Conservation (phyloP, 2,113 vertebrate genomes). For the Cryptomyrus ogoouensis region DNA sequence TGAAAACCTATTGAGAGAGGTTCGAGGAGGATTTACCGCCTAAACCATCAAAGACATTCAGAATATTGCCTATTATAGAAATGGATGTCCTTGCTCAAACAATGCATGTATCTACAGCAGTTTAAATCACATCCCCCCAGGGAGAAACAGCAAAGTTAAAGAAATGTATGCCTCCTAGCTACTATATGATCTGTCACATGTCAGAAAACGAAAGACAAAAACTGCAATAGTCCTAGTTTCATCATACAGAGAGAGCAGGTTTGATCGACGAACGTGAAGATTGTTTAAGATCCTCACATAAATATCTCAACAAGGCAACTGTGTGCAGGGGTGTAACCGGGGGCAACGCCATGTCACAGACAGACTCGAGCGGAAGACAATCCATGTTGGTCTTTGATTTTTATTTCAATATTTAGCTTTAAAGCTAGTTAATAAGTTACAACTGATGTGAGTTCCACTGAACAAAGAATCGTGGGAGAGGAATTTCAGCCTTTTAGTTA, state of each 20-base stretch:
- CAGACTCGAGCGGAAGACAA: neutral
- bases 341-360: neutral
- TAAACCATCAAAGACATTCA: neutral
- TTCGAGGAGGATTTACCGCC: neutral
- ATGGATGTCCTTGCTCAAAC: neutral
- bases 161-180: neutral
- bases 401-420: neutral
- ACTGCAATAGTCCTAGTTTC: neutral
- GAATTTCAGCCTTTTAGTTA: neutral
- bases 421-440: neutral
- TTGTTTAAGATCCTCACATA: neutral
- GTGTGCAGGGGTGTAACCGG: neutral
- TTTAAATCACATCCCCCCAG: neutral
- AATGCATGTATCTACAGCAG: neutral
- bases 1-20: neutral
- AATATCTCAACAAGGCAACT: neutral
- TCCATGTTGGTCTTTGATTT: neutral
- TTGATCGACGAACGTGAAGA: neutral
- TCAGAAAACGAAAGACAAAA: neutral
- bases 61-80: neutral
- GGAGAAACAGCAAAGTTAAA: neutral
- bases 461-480: neutral
- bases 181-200: neutral
- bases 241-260: neutral
- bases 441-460: neutral